phyloP scores from a whole-genome alignment of 2,888 invertebrate species.

The Pristionchus japonicus region DNA sequence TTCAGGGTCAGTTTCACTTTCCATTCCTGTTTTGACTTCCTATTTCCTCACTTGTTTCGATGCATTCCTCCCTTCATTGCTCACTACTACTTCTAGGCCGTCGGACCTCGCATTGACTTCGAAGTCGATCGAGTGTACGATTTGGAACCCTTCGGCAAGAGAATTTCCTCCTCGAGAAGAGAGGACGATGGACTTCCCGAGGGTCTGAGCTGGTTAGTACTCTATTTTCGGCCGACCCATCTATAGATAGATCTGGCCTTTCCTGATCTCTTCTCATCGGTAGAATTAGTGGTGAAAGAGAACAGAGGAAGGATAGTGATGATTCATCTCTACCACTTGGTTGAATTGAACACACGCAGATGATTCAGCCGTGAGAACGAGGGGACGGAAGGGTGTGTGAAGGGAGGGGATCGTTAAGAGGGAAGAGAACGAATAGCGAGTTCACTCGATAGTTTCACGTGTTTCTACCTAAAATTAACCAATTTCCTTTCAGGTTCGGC shows the following conservation, averaged over 20 bases:
- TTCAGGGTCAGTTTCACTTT: slow-evolving; percentile 15
- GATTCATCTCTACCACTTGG: neutral
- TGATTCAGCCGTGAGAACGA: neutral
- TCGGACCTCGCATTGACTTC: neutral
- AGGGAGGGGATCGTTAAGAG: neutral
- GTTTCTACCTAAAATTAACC: neutral
- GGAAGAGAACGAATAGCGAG: neutral
- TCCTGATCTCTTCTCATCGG: neutral
- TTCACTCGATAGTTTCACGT: neutral
- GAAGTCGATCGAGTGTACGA: neutral
- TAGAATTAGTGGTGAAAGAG: neutral
- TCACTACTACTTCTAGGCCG: neutral
- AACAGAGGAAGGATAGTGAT: neutral
- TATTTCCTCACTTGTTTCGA: neutral
- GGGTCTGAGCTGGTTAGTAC: neutral
- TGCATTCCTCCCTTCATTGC: neutral
- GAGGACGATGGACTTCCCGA: slow-evolving; percentile 27
- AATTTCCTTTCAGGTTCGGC: slow-evolving; percentile 40
- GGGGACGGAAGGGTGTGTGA: neutral
- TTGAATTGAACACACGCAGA: neutral
- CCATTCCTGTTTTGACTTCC: neutral
- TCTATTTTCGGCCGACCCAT: neutral
- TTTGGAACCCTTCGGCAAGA: neutral
- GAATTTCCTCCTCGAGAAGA: neutral
- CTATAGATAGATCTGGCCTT: neutral